These are phyloP conservation scores for Eupithecia dodoneata DNA, from an alignment of 2,888 invertebrate genomes.

Conservation along the genomic window DNA sequence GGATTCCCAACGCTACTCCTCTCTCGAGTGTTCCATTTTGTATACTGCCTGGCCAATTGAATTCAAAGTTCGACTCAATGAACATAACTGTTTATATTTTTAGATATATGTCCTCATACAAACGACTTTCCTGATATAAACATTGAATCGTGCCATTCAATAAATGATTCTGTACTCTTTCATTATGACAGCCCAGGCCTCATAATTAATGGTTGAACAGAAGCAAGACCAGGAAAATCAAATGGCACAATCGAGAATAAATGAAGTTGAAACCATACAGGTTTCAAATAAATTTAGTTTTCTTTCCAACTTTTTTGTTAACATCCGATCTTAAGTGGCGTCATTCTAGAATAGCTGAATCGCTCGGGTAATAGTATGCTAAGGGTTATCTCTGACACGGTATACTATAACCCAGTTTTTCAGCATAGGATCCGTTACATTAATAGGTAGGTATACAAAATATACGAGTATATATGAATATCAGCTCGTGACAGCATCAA, in stretches of 20 bases:
- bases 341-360: no score
- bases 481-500: not conserved
- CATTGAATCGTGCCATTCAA: slow-evolving; percentile 1
- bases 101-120: not conserved
- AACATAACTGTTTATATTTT: not conserved
- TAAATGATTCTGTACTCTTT: slow-evolving; percentile 6
- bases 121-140: slow-evolving; percentile 5
- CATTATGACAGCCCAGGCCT: not conserved
- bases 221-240: slow-evolving; percentile 2
- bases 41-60: not conserved
- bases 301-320: no score
- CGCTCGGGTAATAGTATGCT: no score
- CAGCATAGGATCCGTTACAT: no score
- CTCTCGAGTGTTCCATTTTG: not conserved
- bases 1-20: not conserved
- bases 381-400: no score
- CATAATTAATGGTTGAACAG: not conserved
- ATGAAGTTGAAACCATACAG: no score
- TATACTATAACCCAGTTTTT: no score
- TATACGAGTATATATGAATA: not conserved
- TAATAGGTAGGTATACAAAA: no score
- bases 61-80: not conserved
- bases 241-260: slow-evolving; percentile 1
- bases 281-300: no score
- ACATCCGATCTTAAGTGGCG: no score